These are phyloP conservation scores for Paraescarpia echinospica DNA, from an alignment of 1,140 invertebrate species.

Conservation along the genomic window DNA sequence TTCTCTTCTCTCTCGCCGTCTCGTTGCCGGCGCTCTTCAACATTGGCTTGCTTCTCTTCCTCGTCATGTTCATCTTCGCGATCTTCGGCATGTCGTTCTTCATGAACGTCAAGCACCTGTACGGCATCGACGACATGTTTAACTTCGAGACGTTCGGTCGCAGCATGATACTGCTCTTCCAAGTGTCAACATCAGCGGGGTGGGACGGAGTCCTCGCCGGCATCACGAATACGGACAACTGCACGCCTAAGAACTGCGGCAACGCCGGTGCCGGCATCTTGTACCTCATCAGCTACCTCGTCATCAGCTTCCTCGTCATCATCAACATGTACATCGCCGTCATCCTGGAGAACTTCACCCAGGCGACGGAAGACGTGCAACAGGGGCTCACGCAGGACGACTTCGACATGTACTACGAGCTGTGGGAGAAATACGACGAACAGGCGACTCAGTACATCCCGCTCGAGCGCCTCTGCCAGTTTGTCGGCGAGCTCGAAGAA, in stretches of 20 bases:
- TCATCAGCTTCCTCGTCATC: constrained; percentile 97
- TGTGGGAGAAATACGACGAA: constrained; percentile 98
- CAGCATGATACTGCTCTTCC: constrained; percentile 94
- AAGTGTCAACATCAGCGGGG: constrained; percentile 97
- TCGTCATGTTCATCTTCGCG: constrained; percentile 99
- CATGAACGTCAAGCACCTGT: constrained; percentile 93
- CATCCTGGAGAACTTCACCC: constrained; percentile 97
- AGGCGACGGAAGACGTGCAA: constrained; percentile 97
- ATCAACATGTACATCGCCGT: constrained; percentile 99
- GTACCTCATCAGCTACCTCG: constrained; percentile 91
- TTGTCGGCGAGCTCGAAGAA: constrained; percentile 85
- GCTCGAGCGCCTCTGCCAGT: constrained; percentile 90
- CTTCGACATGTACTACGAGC: constrained; percentile 99
- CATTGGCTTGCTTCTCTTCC: constrained; percentile 94
- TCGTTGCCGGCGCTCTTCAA: constrained; percentile 97
- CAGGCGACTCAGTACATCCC: constrained; percentile 96
- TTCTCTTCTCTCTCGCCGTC: constrained; percentile 96
- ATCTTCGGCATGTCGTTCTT: constrained; percentile 99
- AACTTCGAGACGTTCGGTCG: constrained; percentile 99
- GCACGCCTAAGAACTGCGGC: constrained; percentile 88
- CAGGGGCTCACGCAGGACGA: constrained; percentile 97
- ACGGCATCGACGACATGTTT: constrained; percentile 93
- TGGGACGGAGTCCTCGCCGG: constrained; percentile 95
- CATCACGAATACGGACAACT: constrained; percentile 88
- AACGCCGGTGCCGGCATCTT: constrained; percentile 89